Percentiles rank a stretch among this genome's conserved stretches.
Evolutionary conservation across 2,888 invertebrate genomes (phyloP).

Genomic region (Drosophila siamana): DNA sequence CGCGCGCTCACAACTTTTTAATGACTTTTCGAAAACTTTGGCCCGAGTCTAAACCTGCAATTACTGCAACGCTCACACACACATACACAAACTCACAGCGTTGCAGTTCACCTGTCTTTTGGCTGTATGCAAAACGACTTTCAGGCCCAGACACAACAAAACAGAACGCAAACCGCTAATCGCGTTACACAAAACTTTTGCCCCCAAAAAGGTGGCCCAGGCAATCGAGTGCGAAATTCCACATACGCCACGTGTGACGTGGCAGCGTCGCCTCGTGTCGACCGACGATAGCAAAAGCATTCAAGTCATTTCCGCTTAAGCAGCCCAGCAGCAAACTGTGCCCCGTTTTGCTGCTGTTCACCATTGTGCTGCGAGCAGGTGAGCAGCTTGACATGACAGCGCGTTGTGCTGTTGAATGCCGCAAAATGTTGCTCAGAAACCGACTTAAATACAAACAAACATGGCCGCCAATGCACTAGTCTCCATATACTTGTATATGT

Average conservation of each 20-base stretch:
- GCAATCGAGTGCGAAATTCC: constrained; percentile 81
- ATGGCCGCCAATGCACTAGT: constrained; percentile 65
- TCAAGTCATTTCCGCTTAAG: constrained; percentile 82
- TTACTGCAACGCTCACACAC: constrained; percentile 55
- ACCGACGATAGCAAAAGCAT: constrained; percentile 67
- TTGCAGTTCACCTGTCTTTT: constrained; percentile 32
- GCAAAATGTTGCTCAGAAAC: constrained; percentile 76
- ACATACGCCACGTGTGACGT: constrained; percentile 74
- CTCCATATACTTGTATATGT: not conserved
- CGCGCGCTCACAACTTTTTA: constrained; percentile 80
- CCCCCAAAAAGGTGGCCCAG: constrained; percentile 49
- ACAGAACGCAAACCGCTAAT: constrained; percentile 78
- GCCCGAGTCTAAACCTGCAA: constrained; percentile 67
- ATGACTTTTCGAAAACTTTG: constrained; percentile 82
- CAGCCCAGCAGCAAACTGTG: constrained; percentile 62
- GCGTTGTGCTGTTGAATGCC: constrained; percentile 71
- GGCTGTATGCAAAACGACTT: constrained; percentile 46
- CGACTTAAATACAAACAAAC: constrained; percentile 82
- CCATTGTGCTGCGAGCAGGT: constrained; percentile 8
- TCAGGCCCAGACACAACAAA: constrained; percentile 48
- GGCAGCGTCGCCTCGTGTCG: constrained; percentile 3
- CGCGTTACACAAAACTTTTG: constrained; percentile 78
- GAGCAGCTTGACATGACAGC: constrained; percentile 66
- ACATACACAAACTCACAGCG: not conserved
- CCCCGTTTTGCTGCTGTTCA: not conserved